phyloP scores from a whole-genome alignment of 2,797 vertebrate genomes.

The Nannoperca obscura region DNA sequence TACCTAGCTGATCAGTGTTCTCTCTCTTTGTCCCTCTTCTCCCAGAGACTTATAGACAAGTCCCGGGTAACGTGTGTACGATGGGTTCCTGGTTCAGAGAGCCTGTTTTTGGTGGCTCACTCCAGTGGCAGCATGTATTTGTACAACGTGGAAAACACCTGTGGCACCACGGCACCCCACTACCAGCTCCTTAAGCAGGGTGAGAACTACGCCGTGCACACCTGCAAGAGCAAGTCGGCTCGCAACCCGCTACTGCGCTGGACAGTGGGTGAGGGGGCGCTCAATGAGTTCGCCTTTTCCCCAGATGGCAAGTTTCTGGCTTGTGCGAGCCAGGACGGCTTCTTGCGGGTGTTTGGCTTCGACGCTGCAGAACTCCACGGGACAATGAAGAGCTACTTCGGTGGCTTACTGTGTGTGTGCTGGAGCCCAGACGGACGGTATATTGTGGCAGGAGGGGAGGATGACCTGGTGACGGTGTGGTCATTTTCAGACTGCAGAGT shows the following conservation, averaged over 20 bases:
- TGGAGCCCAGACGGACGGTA: slow-evolving; percentile 99
- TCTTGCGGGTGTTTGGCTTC: slow-evolving; percentile 96
- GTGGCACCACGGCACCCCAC: slow-evolving; percentile 95
- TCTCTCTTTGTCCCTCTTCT: slow-evolving; percentile 43
- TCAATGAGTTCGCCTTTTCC: slow-evolving; percentile 97
- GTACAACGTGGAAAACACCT: slow-evolving; percentile 98
- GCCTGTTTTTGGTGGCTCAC: slow-evolving; percentile 97
- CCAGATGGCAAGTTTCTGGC: slow-evolving; percentile 96
- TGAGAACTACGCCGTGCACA: slow-evolving; percentile 94
- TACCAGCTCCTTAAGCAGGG: slow-evolving; percentile 99
- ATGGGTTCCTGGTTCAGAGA: slow-evolving; percentile 99
- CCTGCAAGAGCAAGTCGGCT: slow-evolving; percentile 97
- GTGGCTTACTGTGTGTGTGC: slow-evolving; percentile 94
- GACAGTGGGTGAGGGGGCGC: slow-evolving; percentile 95
- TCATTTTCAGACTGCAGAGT: slow-evolving; percentile 94
- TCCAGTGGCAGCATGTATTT: slow-evolving; percentile 98
- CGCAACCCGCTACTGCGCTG: slow-evolving; percentile 96
- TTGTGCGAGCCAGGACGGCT: slow-evolving; percentile 97
- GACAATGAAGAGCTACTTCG: slow-evolving; percentile 99
- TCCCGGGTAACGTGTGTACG: slow-evolving; percentile 98
- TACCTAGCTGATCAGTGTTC: slow-evolving; percentile 31
- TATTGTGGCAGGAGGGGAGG: slow-evolving; percentile 95
- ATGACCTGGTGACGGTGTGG: slow-evolving; percentile 97
- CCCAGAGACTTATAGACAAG: slow-evolving; percentile 99
- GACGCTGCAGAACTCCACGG: slow-evolving; percentile 94